Base-by-base conservation (phyloP, 92 coral and sea anemone species). In the Montipora capitata region DNA sequence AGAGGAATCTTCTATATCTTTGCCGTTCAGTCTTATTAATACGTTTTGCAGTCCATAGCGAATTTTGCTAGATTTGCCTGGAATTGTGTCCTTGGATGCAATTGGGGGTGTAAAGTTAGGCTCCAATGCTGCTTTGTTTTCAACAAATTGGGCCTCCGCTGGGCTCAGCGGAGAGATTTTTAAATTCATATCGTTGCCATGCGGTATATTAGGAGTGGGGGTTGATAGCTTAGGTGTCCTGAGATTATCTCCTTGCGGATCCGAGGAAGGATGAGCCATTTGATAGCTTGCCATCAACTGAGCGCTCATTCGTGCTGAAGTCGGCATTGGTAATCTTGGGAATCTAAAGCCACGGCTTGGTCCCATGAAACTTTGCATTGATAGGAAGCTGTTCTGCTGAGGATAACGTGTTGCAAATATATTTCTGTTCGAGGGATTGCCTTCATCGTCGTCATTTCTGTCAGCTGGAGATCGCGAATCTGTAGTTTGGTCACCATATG, bases 11-110 rank as follows among this genome's bases (percentile, higher is more conserved):
- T 96, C 99, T 11, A 98, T 76, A 16, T 98, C 98, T 69, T 88
- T 88, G n/a, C 99, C 99, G 83, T 98, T 98, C 41, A 98, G 91
- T 48, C 96, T 66, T 17, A 98, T 92, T 4, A 98, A 80, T 43
- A 93, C 91, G 74, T 95, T 96, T 10, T 85, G 87, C 38, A 93
- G 77, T 39, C 94, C 97, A 56, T 78, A 40, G 54, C 89, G 84
- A 80, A 76, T 40, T 45, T 16, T 67, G 5, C 13, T 48, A 75
- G 54, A 56, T 61, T 80, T 58, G 35, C 92, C 80, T 2, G 98
- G 98, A 74, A 95, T 95, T 43, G 81, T 91, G 79, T 95, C 95
- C 81, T 95, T 95, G 12, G 96, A 93, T 41, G 88, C 80, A 56
- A 90, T 69, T 1, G 94, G 89, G 7, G 90, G 86, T 41, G 75